Evolutionary conservation across 2,797 vertebrate species (phyloP).

Genomic region (Argyrosomus regius): DNA sequence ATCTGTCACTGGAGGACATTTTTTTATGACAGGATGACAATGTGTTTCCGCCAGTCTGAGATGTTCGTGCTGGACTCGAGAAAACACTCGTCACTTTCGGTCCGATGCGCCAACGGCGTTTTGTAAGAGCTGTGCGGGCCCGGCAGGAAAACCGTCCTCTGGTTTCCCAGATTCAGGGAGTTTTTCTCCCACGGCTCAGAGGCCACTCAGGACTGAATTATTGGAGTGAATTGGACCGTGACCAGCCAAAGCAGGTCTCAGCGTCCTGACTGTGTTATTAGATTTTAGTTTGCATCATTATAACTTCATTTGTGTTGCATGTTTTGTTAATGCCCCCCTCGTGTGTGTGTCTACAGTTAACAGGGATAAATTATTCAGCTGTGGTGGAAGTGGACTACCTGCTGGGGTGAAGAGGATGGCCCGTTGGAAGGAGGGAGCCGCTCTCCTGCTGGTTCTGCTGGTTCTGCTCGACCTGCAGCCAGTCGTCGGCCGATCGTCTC

Average conservation of each 20-base stretch:
- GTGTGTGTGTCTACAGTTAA: constrained; percentile 53
- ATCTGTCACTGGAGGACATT: background rate
- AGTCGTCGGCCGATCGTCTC: constrained; percentile 9
- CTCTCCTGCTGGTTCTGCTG: constrained; percentile 63
- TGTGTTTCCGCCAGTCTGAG: background rate
- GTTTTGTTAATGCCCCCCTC: constrained; percentile 20
- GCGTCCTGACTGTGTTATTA: constrained; percentile 4
- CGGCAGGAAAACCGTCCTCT: background rate
- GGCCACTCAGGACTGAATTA: constrained; percentile 30
- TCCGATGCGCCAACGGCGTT: background rate
- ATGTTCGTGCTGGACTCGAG: background rate
- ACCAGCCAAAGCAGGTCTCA: constrained; percentile 9
- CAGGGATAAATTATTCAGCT: constrained; percentile 39
- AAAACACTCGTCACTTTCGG: background rate
- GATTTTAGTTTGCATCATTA: background rate
- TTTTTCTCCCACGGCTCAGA: constrained; percentile 47
- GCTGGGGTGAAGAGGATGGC: constrained; percentile 60
- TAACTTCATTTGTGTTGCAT: constrained; percentile 16
- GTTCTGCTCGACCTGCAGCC: constrained; percentile 27
- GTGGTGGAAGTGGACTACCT: constrained; percentile 31
- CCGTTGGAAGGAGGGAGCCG: constrained; percentile 19
- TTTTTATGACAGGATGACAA: constrained; percentile 12
- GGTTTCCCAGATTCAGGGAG: constrained; percentile 33
- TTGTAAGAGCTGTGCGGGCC: background rate
- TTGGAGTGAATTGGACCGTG: constrained; percentile 24